Evolutionary conservation across 2,888 invertebrate genomes (phyloP), one percentile per base, ranked within the genome.

Genomic region (Microplitis deprimator): DNA sequence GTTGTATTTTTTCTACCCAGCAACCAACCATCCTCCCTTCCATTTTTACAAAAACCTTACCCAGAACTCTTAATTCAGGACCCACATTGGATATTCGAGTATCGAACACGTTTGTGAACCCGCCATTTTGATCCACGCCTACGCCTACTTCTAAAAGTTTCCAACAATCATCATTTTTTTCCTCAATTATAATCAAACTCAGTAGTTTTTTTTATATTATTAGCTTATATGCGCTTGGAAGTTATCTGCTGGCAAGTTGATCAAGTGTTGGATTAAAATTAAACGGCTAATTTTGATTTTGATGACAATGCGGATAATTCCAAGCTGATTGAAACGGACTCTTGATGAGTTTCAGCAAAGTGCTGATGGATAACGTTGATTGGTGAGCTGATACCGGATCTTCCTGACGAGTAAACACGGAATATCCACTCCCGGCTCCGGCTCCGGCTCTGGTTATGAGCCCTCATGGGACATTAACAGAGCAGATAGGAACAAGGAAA

Each of bases 91-190:
- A 29, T 29, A 29, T 29, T 29, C 29, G 29, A 29, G 29, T 29
- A 29, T 29, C 29, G 29, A 3, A 29, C 29, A 29, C 29, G 29
- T 29, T 29, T 29, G 29, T 3, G 41, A 41, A 41, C 41, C 41
- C 41, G 61, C 72, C 72, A 75, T 67, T 65, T 76, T 76, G 70
- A 40, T 69, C 10, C 69, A 75, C 69, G 68, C 75, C 75, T 75
- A 69, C 75, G 69, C 75, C 75, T 62, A 17, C n/a, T 16, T 40
- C 59, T 16, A 17, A 68, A 40, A 69, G 8, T 13, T 29, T 5
- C 13, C 20, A 38, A 17, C 29, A 29, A 17, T 62, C 8, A 38
- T 65, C 13, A 65, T 29, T 29, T 29, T 29, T 29, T 29, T 29
- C 29, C 29, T 29, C 29, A 65, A 29, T 6, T 38, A 38, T 7